A percentile compares a stretch with the other conserved stretches of the same genome.
Conservation (phyloP, 1,140 invertebrate genomes). For the Diprion similis region DNA sequence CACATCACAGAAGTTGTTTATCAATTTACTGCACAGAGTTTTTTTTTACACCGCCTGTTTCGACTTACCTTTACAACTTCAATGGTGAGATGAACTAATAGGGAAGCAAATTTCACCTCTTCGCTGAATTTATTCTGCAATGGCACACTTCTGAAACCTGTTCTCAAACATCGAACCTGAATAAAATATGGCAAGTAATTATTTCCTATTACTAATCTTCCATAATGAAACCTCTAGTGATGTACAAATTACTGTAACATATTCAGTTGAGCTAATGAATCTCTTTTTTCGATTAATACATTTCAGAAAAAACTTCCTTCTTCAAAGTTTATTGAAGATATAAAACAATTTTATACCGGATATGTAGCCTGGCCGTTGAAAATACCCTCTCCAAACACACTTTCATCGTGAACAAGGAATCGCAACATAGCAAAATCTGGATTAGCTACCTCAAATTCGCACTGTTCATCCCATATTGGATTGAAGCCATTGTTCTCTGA, state of each 20-base stretch:
- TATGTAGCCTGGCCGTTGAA: constrained; percentile 93
- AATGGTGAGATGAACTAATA: constrained; percentile 80
- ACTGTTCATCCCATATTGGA: constrained; percentile 85
- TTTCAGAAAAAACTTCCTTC: not conserved
- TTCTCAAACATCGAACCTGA: constrained; percentile 67
- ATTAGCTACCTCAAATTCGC: constrained; percentile 82
- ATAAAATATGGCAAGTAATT: constrained; percentile 27
- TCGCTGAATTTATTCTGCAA: constrained; percentile 87
- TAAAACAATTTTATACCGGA: constrained; percentile 65
- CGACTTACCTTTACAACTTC: constrained; percentile 57
- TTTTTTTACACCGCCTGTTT: not conserved
- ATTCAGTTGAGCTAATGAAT: not conserved
- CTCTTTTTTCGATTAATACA: not conserved
- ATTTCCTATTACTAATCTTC: not conserved
- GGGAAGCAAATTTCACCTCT: constrained; percentile 84
- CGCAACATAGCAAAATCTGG: constrained; percentile 85
- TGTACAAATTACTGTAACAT: constrained; percentile 9
- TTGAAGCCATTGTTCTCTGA: constrained; percentile 92
- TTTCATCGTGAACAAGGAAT: constrained; percentile 91
- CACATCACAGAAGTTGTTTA: too few relatives aligned
- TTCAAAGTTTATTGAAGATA: not conserved
- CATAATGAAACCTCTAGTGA: not conserved
- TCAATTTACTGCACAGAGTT: too few relatives aligned
- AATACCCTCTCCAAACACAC: constrained; percentile 93
- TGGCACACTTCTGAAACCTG: constrained; percentile 85